These are phyloP conservation scores for Triplophysa tibetana DNA, from an alignment of 2,113 vertebrate genomes.

Conservation along the genomic window DNA sequence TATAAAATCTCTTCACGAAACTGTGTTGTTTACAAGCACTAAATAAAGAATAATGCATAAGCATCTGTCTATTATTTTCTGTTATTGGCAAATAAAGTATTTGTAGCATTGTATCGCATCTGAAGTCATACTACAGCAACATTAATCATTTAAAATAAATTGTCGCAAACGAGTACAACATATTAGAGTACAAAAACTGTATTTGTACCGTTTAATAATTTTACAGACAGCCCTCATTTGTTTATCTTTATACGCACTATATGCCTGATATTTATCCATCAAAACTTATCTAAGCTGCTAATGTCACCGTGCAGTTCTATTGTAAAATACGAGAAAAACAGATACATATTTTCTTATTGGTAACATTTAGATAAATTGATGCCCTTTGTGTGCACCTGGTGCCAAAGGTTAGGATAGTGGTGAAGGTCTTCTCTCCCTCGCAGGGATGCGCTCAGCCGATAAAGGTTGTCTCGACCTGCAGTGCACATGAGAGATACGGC, in stretches of 20 bases:
- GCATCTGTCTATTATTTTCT: not conserved
- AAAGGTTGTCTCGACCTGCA: slow-evolving; percentile 42
- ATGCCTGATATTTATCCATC: slow-evolving; percentile 41
- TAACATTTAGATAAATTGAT: slow-evolving; percentile 56
- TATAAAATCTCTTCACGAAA: not conserved
- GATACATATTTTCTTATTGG: slow-evolving; percentile 49
- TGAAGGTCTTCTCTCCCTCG: slow-evolving; percentile 40
- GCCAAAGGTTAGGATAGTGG: slow-evolving; percentile 66
- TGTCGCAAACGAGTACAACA: not conserved
- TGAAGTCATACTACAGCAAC: not conserved
- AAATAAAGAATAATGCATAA: not conserved
- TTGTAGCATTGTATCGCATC: not conserved
- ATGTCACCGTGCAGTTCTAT: slow-evolving; percentile 59
- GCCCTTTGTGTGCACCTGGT: slow-evolving; percentile 67
- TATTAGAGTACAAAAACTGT: not conserved
- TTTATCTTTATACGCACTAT: not conserved
- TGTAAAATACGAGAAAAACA: slow-evolving; percentile 47
- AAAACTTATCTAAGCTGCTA: slow-evolving; percentile 41
- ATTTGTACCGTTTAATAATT: not conserved
- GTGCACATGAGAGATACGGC: slow-evolving; percentile 50
- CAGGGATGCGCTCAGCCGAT: slow-evolving; percentile 51
- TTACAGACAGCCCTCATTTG: slow-evolving; percentile 19
- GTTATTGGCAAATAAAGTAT: not conserved
- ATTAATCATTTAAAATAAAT: not conserved
- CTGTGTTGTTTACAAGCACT: not conserved